Evolutionary conservation across 2,888 invertebrate species (phyloP).

Genomic region (Saturnia pavonia): DNA sequence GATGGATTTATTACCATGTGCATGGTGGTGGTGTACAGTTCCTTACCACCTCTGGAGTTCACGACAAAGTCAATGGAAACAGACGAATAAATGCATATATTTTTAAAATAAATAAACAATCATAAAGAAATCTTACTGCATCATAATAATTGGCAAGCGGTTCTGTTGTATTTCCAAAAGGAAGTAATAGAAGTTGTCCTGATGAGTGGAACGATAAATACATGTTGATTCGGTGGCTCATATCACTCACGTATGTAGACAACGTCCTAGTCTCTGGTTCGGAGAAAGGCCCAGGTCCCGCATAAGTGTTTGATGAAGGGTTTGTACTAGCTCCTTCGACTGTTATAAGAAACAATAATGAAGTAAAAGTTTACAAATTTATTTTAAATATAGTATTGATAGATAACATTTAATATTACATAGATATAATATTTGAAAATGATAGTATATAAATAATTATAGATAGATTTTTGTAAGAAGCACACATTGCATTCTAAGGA

Average conservation of each 20-base stretch:
- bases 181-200: slow-evolving; percentile 85
- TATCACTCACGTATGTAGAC: slow-evolving; percentile 75
- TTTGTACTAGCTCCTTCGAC: slow-evolving; percentile 79
- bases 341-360: slow-evolving; percentile 25
- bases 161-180: slow-evolving; percentile 85
- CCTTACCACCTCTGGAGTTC: too few relatives aligned
- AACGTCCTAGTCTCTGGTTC: slow-evolving; percentile 84
- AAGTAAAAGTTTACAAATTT: too few relatives aligned
- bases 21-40: too few relatives aligned
- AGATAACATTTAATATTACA: too few relatives aligned
- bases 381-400: too few relatives aligned
- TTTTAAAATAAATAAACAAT: slow-evolving; percentile 26
- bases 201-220: slow-evolving; percentile 89
- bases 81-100: too few relatives aligned
- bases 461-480: not conserved
- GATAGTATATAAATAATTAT: not conserved
- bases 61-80: too few relatives aligned
- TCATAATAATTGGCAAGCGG: slow-evolving; percentile 83
- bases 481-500: too few relatives aligned
- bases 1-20: too few relatives aligned
- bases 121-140: slow-evolving; percentile 67
- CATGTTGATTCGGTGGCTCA: slow-evolving; percentile 76
- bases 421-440: not conserved
- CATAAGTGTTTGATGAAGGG: slow-evolving; percentile 84
- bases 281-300: slow-evolving; percentile 86